phyloP scores from a whole-genome alignment of 2,888 invertebrate species.

The Pollenia griseotomentosa region DNA sequence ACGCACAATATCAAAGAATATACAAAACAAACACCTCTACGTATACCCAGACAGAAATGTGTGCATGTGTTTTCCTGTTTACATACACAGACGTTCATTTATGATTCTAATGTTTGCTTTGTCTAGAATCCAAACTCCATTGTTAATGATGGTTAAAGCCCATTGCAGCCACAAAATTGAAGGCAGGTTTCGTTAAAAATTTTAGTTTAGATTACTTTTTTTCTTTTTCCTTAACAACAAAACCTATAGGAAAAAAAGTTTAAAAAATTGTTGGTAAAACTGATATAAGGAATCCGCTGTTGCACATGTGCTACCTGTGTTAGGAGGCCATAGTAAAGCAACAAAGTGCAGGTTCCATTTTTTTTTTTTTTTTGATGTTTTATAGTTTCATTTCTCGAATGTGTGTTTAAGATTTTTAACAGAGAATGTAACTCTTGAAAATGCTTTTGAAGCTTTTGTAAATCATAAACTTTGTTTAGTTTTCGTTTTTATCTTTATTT shows the following conservation, averaged over 20 bases:
- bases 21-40: constrained; percentile 11
- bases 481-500: constrained; percentile 23
- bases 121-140: constrained; percentile 34
- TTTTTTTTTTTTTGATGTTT: background rate
- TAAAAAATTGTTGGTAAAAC: background rate
- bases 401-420: constrained; percentile 16
- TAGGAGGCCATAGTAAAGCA: constrained; percentile 9
- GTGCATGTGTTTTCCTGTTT: background rate
- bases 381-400: constrained; percentile 13
- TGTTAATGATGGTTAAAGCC: constrained; percentile 48
- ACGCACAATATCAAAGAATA: constrained; percentile 52
- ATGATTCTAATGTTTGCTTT: constrained; percentile 34
- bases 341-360: background rate
- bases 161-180: constrained; percentile 27
- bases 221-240: background rate
- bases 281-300: constrained; percentile 14
- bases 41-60: background rate
- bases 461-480: constrained; percentile 44
- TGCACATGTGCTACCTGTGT: constrained; percentile 7
- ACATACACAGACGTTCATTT: background rate
- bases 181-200: constrained; percentile 33
- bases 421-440: background rate
- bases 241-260: background rate
- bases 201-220: constrained; percentile 13
- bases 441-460: constrained; percentile 38